A percentile compares a stretch with the other conserved stretches of the same genome.
phyloP scores from a whole-genome alignment of 1,140 invertebrate genomes.

The Hypsibius dujardini region DNA sequence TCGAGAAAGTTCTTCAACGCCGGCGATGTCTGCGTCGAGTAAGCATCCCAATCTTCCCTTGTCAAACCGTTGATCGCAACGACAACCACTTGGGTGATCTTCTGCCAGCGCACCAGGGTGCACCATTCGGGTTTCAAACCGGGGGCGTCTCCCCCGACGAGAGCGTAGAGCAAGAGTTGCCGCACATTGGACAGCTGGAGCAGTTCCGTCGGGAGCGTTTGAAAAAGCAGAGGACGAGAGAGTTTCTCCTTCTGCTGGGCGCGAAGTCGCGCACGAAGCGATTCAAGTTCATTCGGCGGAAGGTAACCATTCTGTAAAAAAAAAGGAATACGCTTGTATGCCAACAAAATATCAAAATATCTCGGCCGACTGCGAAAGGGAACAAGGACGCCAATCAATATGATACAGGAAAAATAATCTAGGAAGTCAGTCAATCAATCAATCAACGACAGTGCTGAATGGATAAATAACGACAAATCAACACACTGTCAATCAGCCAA shows the following conservation, averaged over 20 bases:
- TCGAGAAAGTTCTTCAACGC: constrained; percentile 32
- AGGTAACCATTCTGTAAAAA: too few relatives aligned
- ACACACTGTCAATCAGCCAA: too few relatives aligned
- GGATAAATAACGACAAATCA: too few relatives aligned
- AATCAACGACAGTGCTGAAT: too few relatives aligned
- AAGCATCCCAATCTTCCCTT: constrained; percentile 47
- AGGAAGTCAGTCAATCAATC: too few relatives aligned
- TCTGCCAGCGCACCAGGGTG: constrained; percentile 49
- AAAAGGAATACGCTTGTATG: too few relatives aligned
- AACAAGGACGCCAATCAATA: too few relatives aligned
- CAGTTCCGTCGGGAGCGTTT: background rate
- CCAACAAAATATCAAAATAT: too few relatives aligned
- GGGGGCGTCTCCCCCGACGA: constrained; percentile 50
- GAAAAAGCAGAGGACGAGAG: constrained; percentile 1
- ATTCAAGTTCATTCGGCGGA: constrained; percentile 7
- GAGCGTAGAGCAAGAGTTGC: constrained; percentile 54
- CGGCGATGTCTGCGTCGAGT: constrained; percentile 43
- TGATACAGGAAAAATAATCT: too few relatives aligned
- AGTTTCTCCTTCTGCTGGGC: constrained; percentile 14
- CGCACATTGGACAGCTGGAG: constrained; percentile 44
- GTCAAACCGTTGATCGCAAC: constrained; percentile 59
- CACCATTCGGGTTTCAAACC: constrained; percentile 47
- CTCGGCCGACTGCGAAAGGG: too few relatives aligned
- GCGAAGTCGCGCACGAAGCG: constrained; percentile 5
- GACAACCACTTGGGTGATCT: constrained; percentile 48